Evolutionary conservation across 2,113 vertebrate genomes (phyloP).

Genomic region (Cyphomyrus discorhynchus): DNA sequence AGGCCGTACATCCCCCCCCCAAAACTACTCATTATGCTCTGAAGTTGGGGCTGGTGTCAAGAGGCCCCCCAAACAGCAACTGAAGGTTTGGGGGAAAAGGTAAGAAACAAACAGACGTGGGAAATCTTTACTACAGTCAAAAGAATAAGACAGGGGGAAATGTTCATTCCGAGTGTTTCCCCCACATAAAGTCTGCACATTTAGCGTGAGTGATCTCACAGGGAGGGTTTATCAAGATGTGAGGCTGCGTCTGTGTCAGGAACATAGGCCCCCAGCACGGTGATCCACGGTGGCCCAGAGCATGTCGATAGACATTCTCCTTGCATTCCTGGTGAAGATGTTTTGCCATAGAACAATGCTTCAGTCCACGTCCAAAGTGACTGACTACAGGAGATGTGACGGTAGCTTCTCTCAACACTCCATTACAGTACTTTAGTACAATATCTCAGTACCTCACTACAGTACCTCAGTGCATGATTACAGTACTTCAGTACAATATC

Average conservation of each 20-base stretch:
- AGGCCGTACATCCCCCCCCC: background rate
- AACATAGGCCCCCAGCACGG: background rate
- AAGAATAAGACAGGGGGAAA: background rate
- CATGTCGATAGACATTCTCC: background rate
- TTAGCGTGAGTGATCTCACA: background rate
- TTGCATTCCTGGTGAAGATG: background rate
- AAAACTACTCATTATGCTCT: background rate
- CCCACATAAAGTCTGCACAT: background rate
- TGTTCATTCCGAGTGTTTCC: background rate
- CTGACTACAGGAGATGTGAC: background rate
- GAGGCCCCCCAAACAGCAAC: background rate
- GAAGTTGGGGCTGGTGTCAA: slow-evolving; percentile 8
- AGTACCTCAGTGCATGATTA: too few species aligned
- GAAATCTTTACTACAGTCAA: background rate
- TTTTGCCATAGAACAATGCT: background rate
- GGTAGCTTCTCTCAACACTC: background rate
- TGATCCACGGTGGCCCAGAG: background rate
- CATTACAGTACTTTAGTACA: background rate
- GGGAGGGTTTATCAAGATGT: background rate
- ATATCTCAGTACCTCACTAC: background rate
- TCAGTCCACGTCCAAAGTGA: background rate
- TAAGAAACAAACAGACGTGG: background rate
- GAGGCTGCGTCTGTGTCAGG: background rate
- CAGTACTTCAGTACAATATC: background rate
- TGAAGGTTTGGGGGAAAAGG: background rate